phyloP scores from a whole-genome alignment of 2,888 invertebrate genomes.

The Sarcophaga carnaria region DNA sequence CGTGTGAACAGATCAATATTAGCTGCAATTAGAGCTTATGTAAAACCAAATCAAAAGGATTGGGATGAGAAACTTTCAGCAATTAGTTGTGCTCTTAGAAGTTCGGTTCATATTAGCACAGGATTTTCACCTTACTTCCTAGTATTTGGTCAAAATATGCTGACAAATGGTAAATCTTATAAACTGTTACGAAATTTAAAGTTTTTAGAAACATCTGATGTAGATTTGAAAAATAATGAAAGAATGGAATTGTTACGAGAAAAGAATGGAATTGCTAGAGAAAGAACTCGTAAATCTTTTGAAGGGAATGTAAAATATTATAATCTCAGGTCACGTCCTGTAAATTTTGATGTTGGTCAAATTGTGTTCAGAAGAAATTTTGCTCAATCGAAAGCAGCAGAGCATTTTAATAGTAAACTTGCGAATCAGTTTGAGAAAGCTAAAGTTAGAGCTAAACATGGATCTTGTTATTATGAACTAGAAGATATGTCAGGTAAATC shows the following conservation, averaged over 20 bases:
- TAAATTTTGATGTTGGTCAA: slow-evolving; percentile 15
- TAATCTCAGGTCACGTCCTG: not conserved
- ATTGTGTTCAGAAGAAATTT: slow-evolving; percentile 31
- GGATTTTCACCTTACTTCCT: slow-evolving; percentile 36
- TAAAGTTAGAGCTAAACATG: slow-evolving; percentile 22
- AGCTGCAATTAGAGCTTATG: slow-evolving; percentile 25
- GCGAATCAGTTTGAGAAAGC: slow-evolving; percentile 18
- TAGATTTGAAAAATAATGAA: not conserved
- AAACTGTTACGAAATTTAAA: not conserved
- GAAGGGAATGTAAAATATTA: slow-evolving; percentile 13
- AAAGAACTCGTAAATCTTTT: not conserved
- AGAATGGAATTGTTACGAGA: not conserved
- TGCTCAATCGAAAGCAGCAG: not conserved
- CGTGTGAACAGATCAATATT: slow-evolving; percentile 16
- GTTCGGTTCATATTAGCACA: slow-evolving; percentile 14
- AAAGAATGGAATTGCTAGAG: not conserved
- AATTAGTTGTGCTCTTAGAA: slow-evolving; percentile 24
- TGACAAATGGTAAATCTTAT: not conserved
- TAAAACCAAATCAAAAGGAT: slow-evolving; percentile 21
- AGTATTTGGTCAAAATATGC: slow-evolving; percentile 38
- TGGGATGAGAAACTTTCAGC: slow-evolving; percentile 29
- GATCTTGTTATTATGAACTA: not conserved
- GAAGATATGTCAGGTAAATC: slow-evolving; percentile 22
- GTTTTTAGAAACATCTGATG: not conserved
- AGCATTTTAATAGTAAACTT: slow-evolving; percentile 2